Percentiles rank a stretch among this genome's conserved stretches.
phyloP scores from a whole-genome alignment of 2,113 vertebrate genomes.

The Mesoclemmys tuberculata region DNA sequence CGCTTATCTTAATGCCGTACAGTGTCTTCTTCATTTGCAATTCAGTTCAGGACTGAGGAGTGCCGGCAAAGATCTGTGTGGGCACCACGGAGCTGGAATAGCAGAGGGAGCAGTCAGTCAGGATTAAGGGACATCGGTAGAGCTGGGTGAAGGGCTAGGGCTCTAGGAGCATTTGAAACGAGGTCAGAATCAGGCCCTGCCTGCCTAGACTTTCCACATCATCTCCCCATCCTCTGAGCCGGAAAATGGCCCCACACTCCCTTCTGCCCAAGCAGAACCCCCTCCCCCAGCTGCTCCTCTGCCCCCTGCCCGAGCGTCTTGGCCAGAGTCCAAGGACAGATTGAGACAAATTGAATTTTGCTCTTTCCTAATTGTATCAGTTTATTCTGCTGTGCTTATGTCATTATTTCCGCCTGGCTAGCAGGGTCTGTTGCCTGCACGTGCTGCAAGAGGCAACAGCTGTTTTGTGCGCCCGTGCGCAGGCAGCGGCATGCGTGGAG shows the following conservation, averaged over 20 bases:
- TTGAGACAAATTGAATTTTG: neutral
- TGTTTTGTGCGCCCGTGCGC: neutral
- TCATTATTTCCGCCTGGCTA: neutral
- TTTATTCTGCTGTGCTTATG: neutral
- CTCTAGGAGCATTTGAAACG: neutral
- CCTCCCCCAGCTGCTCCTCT: neutral
- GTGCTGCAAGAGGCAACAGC: neutral
- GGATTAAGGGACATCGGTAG: neutral
- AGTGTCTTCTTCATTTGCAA: neutral
- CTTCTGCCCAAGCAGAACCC: neutral
- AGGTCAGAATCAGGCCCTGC: neutral
- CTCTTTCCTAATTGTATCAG: neutral
- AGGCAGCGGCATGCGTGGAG: no score
- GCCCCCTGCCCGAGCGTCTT: neutral
- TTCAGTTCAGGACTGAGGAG: neutral
- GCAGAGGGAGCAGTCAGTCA: neutral
- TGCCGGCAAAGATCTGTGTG: neutral
- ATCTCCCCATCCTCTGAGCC: neutral
- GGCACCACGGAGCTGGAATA: neutral
- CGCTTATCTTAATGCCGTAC: neutral
- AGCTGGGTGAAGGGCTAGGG: neutral
- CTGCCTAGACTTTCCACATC: neutral
- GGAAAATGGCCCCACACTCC: neutral
- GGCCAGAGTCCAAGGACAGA: neutral
- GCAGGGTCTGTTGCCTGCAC: neutral